Percentiles rank a stretch among this genome's conserved stretches.
phyloP scores from a whole-genome alignment of 2,113 vertebrate genomes.

The Mus musculus region GRCm39 chrX:41819001-41819500 shows the following conservation, averaged over 20 bases:
- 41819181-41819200: conserved; percentile 56
- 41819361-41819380: conserved; percentile 37
- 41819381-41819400: conserved; percentile 5
- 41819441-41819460: neutral
- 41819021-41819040: conserved; percentile 35
- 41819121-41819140: conserved; percentile 51
- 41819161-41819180: conserved; percentile 52
- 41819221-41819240: conserved; percentile 56
- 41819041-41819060: conserved; percentile 52
- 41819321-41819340: conserved; percentile 40
- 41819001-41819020: neutral
- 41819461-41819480: conserved; percentile 28
- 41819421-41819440: conserved; percentile 11
- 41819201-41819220: conserved; percentile 51
- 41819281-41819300: conserved; percentile 43
- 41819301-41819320: conserved; percentile 64
- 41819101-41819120: conserved; percentile 49
- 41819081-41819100: conserved; percentile 57
- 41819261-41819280: conserved; percentile 6
- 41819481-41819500: conserved; percentile 2
- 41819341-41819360: conserved; percentile 40
- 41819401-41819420: conserved; percentile 17
- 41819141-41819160: conserved; percentile 70
- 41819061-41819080: conserved; percentile 56
- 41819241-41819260: conserved; percentile 1